Percentiles rank a stretch among this genome's conserved stretches.
phyloP scores from a whole-genome alignment of 2,888 invertebrate species.

The Apotomis capreana region DNA sequence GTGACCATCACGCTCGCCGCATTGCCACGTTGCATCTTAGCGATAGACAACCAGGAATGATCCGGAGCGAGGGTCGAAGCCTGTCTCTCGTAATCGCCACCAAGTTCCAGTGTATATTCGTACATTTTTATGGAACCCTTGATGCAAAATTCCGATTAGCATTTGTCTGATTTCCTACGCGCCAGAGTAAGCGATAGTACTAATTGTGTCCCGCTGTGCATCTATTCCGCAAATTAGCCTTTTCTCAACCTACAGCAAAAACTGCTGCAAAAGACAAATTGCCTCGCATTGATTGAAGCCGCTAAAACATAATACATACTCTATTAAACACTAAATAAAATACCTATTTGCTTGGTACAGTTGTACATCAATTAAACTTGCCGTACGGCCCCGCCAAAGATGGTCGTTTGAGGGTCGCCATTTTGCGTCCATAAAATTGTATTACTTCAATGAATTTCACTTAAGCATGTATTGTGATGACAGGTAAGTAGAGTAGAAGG shows the following conservation, averaged over 20 bases:
- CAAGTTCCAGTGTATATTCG: too few relatives aligned
- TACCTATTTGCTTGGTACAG: background rate
- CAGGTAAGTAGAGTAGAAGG: slow-evolving; percentile 15
- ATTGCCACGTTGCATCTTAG: too few relatives aligned
- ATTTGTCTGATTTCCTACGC: too few relatives aligned
- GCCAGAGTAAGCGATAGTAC: too few relatives aligned
- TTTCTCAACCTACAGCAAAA: slow-evolving; percentile 1
- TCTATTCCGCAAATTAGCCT: slow-evolving; percentile 2
- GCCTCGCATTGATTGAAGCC: slow-evolving; percentile 4
- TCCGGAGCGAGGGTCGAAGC: too few relatives aligned
- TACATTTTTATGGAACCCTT: too few relatives aligned
- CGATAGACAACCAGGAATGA: too few relatives aligned
- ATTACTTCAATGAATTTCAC: slow-evolving; percentile 32
- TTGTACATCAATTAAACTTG: slow-evolving; percentile 28
- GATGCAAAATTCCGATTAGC: too few relatives aligned
- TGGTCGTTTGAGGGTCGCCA: slow-evolving; percentile 10
- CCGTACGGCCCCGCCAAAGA: slow-evolving; percentile 21
- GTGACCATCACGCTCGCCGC: too few relatives aligned
- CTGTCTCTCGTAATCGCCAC: too few relatives aligned
- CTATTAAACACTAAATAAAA: background rate
- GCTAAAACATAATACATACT: background rate
- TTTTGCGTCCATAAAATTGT: slow-evolving; percentile 25
- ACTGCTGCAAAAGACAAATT: slow-evolving; percentile 23
- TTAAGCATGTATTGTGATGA: slow-evolving; percentile 18
- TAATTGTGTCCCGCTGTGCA: background rate